Evolutionary conservation across 2,113 vertebrate species (phyloP).

Genomic region (Kryptolebias marmoratus): DNA sequence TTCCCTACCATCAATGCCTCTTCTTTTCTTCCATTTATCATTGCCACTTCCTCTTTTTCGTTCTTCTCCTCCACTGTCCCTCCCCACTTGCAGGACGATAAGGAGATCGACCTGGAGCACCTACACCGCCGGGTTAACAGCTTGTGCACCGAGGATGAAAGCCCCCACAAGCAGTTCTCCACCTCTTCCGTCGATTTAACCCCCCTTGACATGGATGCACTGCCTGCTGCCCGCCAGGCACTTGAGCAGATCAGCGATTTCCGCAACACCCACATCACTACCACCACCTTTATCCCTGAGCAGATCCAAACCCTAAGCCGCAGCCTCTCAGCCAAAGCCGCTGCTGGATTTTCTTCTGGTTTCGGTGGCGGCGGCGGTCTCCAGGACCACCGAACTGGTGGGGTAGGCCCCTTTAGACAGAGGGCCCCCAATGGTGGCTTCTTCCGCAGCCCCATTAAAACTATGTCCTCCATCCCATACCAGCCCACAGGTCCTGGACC

Average conservation of each 20-base stretch:
- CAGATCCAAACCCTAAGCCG: conserved; percentile 99
- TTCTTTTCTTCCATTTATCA: conserved; percentile 48
- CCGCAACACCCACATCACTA: conserved; percentile 99
- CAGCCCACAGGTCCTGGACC: conserved; percentile 94
- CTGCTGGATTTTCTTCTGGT: conserved; percentile 89
- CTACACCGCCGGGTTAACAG: conserved; percentile 99
- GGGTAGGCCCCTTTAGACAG: conserved; percentile 90
- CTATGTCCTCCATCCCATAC: conserved; percentile 99
- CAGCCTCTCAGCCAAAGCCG: conserved; percentile 96
- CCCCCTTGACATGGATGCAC: conserved; percentile 97
- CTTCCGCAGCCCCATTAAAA: conserved; percentile 98
- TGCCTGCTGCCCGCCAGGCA: conserved; percentile 95
- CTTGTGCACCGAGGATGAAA: conserved; percentile 99
- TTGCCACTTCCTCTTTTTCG: conserved; percentile 47
- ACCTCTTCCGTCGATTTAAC: conserved; percentile 99
- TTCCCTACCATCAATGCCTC: conserved; percentile 35
- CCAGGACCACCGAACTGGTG: conserved; percentile 94
- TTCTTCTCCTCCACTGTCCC: conserved; percentile 38
- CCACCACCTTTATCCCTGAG: conserved; percentile 99
- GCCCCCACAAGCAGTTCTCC: conserved; percentile 99
- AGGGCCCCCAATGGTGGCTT: conserved; percentile 98
- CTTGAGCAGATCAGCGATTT: conserved; percentile 99
- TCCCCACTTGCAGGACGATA: conserved; percentile 89
- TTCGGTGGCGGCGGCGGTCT: conserved; percentile 87
- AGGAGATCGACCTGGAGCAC: conserved; percentile 99